These are phyloP conservation scores for Apis laboriosa DNA, from an alignment of 1,140 invertebrate species.

Conservation along the genomic window DNA sequence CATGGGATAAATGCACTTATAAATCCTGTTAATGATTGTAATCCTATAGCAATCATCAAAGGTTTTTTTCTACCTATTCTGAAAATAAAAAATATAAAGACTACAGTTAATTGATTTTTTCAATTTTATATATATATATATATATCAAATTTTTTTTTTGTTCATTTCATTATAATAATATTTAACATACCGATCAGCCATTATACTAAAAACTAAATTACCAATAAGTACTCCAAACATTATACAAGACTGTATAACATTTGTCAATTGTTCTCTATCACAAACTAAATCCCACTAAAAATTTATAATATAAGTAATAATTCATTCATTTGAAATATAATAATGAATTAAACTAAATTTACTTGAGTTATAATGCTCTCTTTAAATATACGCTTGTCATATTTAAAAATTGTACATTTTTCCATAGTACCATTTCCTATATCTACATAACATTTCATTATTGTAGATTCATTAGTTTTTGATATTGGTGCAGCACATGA, in stretches of 20 bases:
- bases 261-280: constrained; percentile 83
- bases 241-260: constrained; percentile 87
- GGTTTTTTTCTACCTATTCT: constrained; percentile 87
- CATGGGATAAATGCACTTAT: constrained; percentile 85
- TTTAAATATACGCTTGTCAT: constrained; percentile 84
- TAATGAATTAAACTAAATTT: constrained; percentile 39
- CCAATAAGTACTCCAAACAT: constrained; percentile 89
- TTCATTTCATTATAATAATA: constrained; percentile 9
- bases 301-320: neutral
- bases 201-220: constrained; percentile 87
- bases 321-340: neutral
- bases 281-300: constrained; percentile 88
- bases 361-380: constrained; percentile 87
- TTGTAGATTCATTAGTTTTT: constrained; percentile 57
- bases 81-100: constrained; percentile 57
- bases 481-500: constrained; percentile 78
- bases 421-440: constrained; percentile 69
- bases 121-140: constrained; percentile 2
- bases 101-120: constrained; percentile 11
- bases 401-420: constrained; percentile 83
- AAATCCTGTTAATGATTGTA: constrained; percentile 85
- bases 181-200: constrained; percentile 86
- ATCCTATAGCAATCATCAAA: constrained; percentile 84
- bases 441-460: constrained; percentile 64
- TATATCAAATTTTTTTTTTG: constrained; percentile 1